Base-by-base conservation (phyloP, 92 coral and sea anemone species). In the Montipora capitata region DNA sequence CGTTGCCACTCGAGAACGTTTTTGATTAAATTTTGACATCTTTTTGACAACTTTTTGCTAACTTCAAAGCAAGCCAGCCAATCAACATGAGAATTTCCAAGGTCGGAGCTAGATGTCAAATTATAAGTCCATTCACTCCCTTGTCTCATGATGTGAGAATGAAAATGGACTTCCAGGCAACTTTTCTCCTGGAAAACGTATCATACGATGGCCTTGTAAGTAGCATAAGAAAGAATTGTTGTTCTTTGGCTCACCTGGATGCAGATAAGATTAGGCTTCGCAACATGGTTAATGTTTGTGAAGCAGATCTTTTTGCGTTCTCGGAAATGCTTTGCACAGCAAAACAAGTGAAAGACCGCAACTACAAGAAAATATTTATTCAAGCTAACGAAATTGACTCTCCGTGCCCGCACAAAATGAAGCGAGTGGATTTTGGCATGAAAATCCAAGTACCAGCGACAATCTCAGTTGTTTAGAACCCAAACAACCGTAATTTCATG, bases 371-470 rank as follows among this genome's bases (percentile, higher is more conserved):
- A 51, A 73, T 73, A 10, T 73, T 40, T 14, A 73, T 73, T 51
- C 15, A 27, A 5, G 78, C 78, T 27, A 43, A 73, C 61, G 78
- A 73, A 73, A 73, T 16, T 73, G 78, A 73, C 27, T 73, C 78
- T 51, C 78, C 61, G n/a, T 8, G 12, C n/a, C 16, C 41, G 16
- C 63, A 5, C 0, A 57, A 57, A 3, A 57, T 57, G n/a, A 57
- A 57, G n/a, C 14, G 63, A 57, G 14, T 57, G 12, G 0, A 39
- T 64, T 15, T 20, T 17, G 7, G 69, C 69, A 0, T 49, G 56
- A 49, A 49, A 49, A 6, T 49, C 56, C 56, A 49, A 49, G 56
- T 49, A 49, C 56, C 56, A 16, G 63, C 3, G 15, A 8, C 63
- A 57, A 8, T 3, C n/a, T 57, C 15, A 57, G 13, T 57, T 57